Evolutionary conservation across 92 coral and sea anemone species (phyloP), one percentile per base, ranked within the genome.

Genomic region (Porites divaricata): DNA sequence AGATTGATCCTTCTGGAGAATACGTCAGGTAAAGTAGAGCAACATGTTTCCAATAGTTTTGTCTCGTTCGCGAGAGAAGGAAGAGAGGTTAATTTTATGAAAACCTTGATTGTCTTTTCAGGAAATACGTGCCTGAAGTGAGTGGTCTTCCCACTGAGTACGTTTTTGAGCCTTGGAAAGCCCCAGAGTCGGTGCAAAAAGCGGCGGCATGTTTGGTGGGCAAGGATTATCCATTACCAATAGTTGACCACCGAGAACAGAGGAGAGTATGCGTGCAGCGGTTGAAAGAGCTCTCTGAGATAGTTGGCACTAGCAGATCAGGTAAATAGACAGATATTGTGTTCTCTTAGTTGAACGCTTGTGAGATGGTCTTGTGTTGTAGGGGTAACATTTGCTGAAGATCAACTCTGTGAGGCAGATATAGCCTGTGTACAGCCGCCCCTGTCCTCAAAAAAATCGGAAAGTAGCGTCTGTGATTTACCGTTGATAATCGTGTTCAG

Each of bases 151-250:
- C 98, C 23, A 83, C 88, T 20, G 57, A 86, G 83, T 95, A 88
- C 63, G 74, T 90, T 83, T 89, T 89, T 77, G 95, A 92, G 69
- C 98, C 98, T 0, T 95, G 98, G 98, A 92, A 83, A 68, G 93
- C 98, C 14, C 96, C 98, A 9, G 64, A 48, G 26, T 63, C 72
- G 10, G 70, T 94, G 19, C 98, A 94, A 67, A 26, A 80, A 65
- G 70, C 59, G 10, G 81, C 89, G 2, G 78, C 76, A 25, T 94
- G 98, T 80, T 50, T 92, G 58, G 76, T 92, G 83, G 98, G 95
- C 26, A 62, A 79, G 28, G 89, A 94, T 76, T 94, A 94, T 67
- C 95, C 95, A 16, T 19, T 25, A 50, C 93, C 92, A 81, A 77
- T 94, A 72, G 84, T 85, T 15, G 88, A 94, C 80, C 92, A 89